A percentile compares a stretch with the other conserved stretches of the same genome.
Evolutionary conservation across 2,888 invertebrate species (phyloP).

Genomic region (Torymus aiolomorphi): DNA sequence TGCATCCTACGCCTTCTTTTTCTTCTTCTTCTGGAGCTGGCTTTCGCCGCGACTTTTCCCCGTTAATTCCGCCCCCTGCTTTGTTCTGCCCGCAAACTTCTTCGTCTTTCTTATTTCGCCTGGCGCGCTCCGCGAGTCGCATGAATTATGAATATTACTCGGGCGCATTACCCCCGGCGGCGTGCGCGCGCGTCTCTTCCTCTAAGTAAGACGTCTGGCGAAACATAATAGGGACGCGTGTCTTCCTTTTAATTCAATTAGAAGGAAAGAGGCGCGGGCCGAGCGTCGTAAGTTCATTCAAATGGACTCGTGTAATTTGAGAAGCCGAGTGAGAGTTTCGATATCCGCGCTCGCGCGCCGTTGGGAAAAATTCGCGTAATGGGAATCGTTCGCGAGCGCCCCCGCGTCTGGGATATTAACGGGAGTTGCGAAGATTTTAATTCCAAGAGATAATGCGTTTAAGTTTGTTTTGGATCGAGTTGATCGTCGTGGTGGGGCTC

Average conservation of each 20-base stretch:
- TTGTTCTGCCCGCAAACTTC: no score
- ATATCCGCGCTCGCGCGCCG: no score
- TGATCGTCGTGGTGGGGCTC: no score
- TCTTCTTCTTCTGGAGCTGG: no score
- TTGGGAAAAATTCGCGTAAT: neutral
- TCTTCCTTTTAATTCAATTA: slow-evolving; percentile 55
- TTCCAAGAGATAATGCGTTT: no score
- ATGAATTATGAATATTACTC: slow-evolving; percentile 60
- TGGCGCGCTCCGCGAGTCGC: neutral
- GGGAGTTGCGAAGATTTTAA: no score
- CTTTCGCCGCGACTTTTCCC: no score
- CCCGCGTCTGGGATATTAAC: no score
- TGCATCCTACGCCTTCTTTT: no score
- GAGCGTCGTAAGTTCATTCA: slow-evolving; percentile 30
- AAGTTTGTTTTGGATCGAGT: no score
- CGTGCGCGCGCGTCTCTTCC: neutral
- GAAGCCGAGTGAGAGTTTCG: neutral
- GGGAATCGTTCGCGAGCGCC: no score
- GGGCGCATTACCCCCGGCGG: slow-evolving; percentile 32
- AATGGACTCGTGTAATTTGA: slow-evolving; percentile 43
- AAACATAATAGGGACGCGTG: slow-evolving; percentile 48
- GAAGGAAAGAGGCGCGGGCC: neutral
- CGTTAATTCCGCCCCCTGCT: no score
- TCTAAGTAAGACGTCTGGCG: slow-evolving; percentile 24
- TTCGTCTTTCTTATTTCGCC: slow-evolving; percentile 12